Conservation (phyloP, 2,797 vertebrate species). For the Austrolebias charrua region DNA sequence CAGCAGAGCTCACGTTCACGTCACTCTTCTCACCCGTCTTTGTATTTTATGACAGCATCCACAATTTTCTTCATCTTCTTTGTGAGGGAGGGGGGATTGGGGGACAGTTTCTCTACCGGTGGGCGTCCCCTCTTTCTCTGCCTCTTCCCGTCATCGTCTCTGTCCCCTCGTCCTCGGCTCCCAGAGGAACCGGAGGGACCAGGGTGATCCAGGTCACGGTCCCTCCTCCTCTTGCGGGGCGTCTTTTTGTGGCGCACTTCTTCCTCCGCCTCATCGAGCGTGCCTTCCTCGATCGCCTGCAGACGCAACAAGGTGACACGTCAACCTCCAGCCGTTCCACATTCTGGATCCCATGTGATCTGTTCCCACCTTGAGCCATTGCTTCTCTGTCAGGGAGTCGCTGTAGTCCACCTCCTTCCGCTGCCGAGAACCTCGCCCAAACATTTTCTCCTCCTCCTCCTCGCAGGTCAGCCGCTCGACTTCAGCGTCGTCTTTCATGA, state of each 20-base stretch:
- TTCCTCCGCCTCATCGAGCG: slow-evolving; percentile 91
- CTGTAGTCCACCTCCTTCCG: slow-evolving; percentile 98
- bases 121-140: slow-evolving; percentile 91
- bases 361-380: slow-evolving; percentile 88
- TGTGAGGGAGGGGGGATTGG: slow-evolving; percentile 88
- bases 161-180: slow-evolving; percentile 83
- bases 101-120: slow-evolving; percentile 88
- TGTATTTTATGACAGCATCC: slow-evolving; percentile 93
- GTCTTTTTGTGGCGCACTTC: slow-evolving; percentile 93
- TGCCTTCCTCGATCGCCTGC: slow-evolving; percentile 92
- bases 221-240: slow-evolving; percentile 87
- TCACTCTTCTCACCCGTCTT: slow-evolving; percentile 84
- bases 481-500: slow-evolving; percentile 96
- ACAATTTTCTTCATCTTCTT: slow-evolving; percentile 96
- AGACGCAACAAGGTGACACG: not conserved
- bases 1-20: not conserved
- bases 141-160: slow-evolving; percentile 89
- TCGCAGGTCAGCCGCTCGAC: slow-evolving; percentile 96
- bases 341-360: not conserved
- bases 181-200: slow-evolving; percentile 81
- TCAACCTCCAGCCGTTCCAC: not conserved
- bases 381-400: slow-evolving; percentile 94
- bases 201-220: slow-evolving; percentile 78
- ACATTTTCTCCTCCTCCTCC: slow-evolving; percentile 96
- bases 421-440: slow-evolving; percentile 92